These are phyloP conservation scores for Eupithecia dodoneata DNA, from an alignment of 2,888 invertebrate species.

Conservation along the genomic window DNA sequence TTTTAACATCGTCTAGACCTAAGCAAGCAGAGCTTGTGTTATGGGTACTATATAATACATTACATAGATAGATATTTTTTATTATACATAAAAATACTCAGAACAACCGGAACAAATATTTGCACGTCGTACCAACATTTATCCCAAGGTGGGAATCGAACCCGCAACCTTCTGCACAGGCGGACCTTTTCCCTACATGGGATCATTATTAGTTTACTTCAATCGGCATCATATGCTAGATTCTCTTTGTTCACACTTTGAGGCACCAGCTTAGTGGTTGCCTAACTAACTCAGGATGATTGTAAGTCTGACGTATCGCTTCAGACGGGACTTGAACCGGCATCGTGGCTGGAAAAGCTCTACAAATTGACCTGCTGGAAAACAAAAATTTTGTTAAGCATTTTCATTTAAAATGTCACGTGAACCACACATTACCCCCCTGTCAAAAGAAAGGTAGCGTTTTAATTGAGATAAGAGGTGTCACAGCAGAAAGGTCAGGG, in stretches of 20 bases:
- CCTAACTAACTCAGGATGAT: background rate
- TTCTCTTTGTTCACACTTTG: too few species aligned
- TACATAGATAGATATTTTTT: too few species aligned
- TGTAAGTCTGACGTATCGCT: background rate
- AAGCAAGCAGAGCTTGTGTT: too few species aligned
- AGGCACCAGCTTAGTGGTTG: too few species aligned
- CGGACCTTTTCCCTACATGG: background rate
- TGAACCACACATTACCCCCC: constrained; percentile 7
- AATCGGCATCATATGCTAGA: background rate
- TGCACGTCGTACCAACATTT: too few species aligned
- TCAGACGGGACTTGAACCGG: background rate
- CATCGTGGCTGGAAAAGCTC: background rate
- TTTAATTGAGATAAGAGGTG: constrained; percentile 29
- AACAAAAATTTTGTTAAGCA: background rate
- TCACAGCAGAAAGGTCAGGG: constrained; percentile 27
- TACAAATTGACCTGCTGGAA: background rate
- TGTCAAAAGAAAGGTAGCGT: constrained; percentile 17
- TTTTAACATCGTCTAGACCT: too few species aligned
- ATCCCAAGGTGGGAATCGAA: too few species aligned
- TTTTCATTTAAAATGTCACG: background rate
- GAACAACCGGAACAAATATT: too few species aligned
- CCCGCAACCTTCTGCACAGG: too few species aligned
- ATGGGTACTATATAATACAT: too few species aligned
- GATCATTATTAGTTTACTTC: background rate
- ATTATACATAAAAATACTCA: too few species aligned